A percentile compares a stretch with the other conserved stretches of the same genome.
Conservation (phyloP, 2,113 vertebrate genomes). For the Phocoena sinus region DNA sequence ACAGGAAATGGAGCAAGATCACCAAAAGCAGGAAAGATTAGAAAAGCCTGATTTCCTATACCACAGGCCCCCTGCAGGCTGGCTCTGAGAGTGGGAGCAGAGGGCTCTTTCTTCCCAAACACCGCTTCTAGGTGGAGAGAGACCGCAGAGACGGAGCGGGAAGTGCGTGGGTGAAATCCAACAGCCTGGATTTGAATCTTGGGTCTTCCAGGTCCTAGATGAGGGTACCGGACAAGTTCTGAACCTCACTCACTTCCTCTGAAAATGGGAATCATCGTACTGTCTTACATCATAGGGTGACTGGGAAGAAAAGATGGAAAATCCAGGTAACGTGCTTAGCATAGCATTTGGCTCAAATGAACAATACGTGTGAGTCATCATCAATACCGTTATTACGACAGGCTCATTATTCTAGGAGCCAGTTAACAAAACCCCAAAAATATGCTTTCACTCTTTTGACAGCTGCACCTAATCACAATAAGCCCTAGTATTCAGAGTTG, state of each 20-base stretch:
- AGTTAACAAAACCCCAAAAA: not conserved
- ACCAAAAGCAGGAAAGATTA: not conserved
- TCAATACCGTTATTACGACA: not conserved
- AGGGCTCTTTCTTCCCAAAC: not conserved
- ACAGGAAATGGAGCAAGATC: not conserved
- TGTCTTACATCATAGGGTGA: not conserved
- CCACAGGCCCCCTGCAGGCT: not conserved
- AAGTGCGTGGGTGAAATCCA: not conserved
- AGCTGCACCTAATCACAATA: not conserved
- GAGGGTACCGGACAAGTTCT: not conserved
- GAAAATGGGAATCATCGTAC: not conserved
- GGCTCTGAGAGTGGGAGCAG: not conserved
- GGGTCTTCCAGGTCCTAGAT: not conserved
- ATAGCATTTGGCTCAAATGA: not conserved
- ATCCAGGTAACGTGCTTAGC: not conserved
- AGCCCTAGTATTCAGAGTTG: not conserved
- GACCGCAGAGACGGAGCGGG: accelerated
- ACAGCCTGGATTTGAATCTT: not conserved
- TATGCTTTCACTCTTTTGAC: not conserved
- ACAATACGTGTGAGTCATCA: not conserved
- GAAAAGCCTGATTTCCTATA: not conserved
- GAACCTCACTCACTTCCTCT: not conserved
- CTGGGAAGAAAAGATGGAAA: not conserved
- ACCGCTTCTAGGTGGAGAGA: not conserved
- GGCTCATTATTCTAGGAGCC: not conserved